Conservation (phyloP, 2,888 invertebrate genomes). For the Lottia gigantea region DNA sequence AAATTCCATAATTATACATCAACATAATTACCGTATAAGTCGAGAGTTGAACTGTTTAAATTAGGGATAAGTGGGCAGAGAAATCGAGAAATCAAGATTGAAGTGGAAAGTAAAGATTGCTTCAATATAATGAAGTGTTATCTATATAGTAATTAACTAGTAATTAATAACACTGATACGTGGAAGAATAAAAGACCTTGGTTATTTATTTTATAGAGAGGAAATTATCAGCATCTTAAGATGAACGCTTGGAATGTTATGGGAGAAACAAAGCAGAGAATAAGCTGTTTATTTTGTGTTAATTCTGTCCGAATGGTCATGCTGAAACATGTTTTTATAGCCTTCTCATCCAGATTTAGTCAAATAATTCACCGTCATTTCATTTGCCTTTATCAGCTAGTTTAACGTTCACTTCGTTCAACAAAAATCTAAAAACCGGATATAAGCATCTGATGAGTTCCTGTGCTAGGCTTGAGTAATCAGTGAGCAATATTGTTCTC, state of each 20-base stretch:
- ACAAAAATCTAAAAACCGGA: no score
- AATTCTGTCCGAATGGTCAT: conserved; percentile 5
- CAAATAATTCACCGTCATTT: conserved; percentile 8
- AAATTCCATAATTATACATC: not conserved
- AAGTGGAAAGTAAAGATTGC: not conserved
- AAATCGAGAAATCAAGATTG: not conserved
- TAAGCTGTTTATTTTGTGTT: conserved; percentile 11
- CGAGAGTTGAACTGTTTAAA: not conserved
- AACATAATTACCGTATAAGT: not conserved
- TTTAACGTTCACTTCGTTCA: no score
- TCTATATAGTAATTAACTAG: not conserved
- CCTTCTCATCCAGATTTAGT: conserved; percentile 6
- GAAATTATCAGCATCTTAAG: not conserved
- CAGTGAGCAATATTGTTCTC: no score
- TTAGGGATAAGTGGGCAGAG: conserved; percentile 7
- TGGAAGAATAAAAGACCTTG: not conserved
- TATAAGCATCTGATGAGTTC: no score
- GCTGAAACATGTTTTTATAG: conserved; percentile 7
- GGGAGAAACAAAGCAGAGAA: conserved; percentile 1
- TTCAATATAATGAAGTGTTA: not conserved
- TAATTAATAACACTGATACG: not conserved
- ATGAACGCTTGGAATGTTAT: not conserved
- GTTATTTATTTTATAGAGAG: conserved; percentile 2
- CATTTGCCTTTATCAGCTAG: conserved; percentile 6
- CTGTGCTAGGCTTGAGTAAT: no score